phyloP scores from a whole-genome alignment of 2,113 vertebrate genomes.

The Chamaetylas fuelleborni region DNA sequence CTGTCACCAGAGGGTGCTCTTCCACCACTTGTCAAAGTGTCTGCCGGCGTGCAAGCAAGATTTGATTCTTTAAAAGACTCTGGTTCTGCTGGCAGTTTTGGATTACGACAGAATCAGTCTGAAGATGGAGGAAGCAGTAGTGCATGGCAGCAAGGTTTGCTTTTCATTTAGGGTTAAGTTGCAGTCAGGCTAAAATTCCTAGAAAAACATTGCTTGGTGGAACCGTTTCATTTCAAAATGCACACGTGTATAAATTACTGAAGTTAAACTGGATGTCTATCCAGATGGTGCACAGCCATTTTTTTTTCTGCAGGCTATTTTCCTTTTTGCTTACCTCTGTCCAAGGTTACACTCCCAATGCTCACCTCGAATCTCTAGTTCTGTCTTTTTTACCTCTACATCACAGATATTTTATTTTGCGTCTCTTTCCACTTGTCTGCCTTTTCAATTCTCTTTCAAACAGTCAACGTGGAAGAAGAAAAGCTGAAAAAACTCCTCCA shows the following conservation, averaged over 20 bases:
- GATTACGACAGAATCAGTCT: background rate
- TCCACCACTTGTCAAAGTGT: background rate
- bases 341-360: background rate
- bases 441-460: background rate
- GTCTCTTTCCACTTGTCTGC: background rate
- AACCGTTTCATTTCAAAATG: background rate
- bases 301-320: background rate
- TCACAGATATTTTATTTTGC: background rate
- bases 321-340: background rate
- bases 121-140: background rate
- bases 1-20: conserved; percentile 58
- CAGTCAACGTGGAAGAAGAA: background rate
- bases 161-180: background rate
- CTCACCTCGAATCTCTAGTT: background rate
- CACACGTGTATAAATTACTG: background rate
- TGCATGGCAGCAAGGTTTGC: background rate
- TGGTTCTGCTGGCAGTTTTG: background rate
- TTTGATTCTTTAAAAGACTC: background rate
- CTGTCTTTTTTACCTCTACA: background rate
- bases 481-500: background rate
- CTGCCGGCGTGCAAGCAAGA: accelerated
- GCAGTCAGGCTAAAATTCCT: background rate
- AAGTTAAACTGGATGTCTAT: background rate
- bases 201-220: background rate
- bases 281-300: background rate